Evolutionary conservation across 2,113 vertebrate genomes (phyloP), one percentile per base, ranked within the genome.

Genomic region (Chiloscyllium plagiosum): DNA sequence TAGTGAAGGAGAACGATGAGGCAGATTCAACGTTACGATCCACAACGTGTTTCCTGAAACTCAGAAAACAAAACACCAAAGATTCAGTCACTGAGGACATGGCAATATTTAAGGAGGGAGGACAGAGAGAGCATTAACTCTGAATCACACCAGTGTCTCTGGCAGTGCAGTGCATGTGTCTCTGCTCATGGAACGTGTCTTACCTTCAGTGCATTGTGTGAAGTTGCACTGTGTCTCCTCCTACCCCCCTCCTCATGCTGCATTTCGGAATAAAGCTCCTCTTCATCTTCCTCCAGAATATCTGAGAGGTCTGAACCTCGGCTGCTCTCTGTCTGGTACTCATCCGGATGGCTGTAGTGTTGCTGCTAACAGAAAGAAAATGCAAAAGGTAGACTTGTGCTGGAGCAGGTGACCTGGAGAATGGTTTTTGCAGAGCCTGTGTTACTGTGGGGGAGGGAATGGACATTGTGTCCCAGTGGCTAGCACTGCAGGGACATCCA

Each of bases 251-350:
- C 99, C 96, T 99, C 99, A 97, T 99, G 97, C 96, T 99, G 99
- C 99, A 99, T 99, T 97, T 99, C 99, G 0, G 98, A 99, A 97
- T 98, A 99, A 0, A 99, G 98, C 96, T 99, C 99, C 95, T 99
- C 99, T 97, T 99, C 99, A 0, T 99, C 99, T 96, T 99, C 99
- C 97, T 99, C 99, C 98, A 99, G 98, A 95, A 99, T 99, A 97
- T 99, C 99, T 0, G 99, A 99, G 93, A 99, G 97, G 97, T 99
- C 99, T 0, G 99, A 99, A 0, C 99, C 99, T 1, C 99, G 98
- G 97, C 99, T 99, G 97, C 99, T 99, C 97, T 99, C 99, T 0
- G 99, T 99, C 85, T 98, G 98, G 96, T 99, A 99, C 95, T 99
- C 99, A 1, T 99, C 99, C 15, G 98, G 98, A 26, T 98, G 98